Evolutionary conservation across 2,113 vertebrate species (phyloP), one percentile per base, ranked within the genome.

Genomic region (Fregata magnificens): DNA sequence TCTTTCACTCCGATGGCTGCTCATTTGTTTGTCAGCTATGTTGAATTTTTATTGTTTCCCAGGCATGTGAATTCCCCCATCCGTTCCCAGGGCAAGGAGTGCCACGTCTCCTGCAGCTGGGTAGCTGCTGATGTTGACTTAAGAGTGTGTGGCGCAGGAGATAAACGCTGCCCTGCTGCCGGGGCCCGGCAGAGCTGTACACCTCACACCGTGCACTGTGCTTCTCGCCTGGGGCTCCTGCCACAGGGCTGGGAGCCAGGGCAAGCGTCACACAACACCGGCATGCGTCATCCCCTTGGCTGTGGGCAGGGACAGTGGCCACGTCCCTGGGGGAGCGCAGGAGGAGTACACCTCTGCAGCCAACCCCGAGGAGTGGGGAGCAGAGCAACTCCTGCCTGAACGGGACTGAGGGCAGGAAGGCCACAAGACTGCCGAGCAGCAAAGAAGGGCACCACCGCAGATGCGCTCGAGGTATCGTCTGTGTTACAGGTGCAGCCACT

Each of bases 261-360:
- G 22, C 1, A 3, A 56, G 58, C 3, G 7, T 67, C 88, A 72
- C 4, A 1, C 20, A 34, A 7, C 12, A 5, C 18, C 3, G 1
- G 38, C 7, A 22, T 14, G 59, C 5, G 49, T 21, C 77, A 62
- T 26, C 22, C 34, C 38, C 38, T 50, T 2, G 10, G n/a, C 62
- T 13, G 63, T 40, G 81, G 67, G 85, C 71, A 84, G 92, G 74
- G 84, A 63, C 28, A 0, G 22, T 0, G 4, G 42, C 1, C 42
- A 24, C 8, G 0, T 40, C 40, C 62, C 0, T 0, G 4, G 31
- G 29, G 20, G 8, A 24, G 16, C 3, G 2, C 1, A 3, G 59
- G 32, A 93, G 65, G 70, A 87, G 34, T 36, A 7, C 52, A 7
- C 16, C 36, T 61, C 69, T 18, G 5, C 26, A 13, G 6, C 61